These are phyloP conservation scores for Achroia grisella DNA, from an alignment of 1,140 invertebrate species.

Conservation along the genomic window DNA sequence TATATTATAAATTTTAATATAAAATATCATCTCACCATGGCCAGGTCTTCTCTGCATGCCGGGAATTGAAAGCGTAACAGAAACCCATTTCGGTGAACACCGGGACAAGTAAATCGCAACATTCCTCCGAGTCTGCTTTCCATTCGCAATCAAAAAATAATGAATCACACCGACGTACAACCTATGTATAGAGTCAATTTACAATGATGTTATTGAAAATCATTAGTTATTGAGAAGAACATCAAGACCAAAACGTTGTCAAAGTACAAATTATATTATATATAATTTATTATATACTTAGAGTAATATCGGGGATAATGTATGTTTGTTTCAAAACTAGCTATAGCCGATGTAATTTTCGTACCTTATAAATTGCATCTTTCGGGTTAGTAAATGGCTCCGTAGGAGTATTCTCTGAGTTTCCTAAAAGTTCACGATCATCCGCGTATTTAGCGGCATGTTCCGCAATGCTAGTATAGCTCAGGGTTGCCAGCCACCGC, in stretches of 20 bases:
- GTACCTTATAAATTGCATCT: conserved; percentile 58
- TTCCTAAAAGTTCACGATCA: conserved; percentile 31
- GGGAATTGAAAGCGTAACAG: conserved; percentile 81
- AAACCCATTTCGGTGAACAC: conserved; percentile 82
- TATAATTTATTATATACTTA: too few relatives aligned
- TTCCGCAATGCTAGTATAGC: conserved; percentile 47
- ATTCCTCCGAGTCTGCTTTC: conserved; percentile 76
- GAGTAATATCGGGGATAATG: too few relatives aligned
- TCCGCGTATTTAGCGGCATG: conserved; percentile 30
- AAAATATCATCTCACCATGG: conserved; percentile 57
- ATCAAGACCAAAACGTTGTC: too few relatives aligned
- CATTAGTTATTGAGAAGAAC: too few relatives aligned
- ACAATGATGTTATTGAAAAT: too few relatives aligned
- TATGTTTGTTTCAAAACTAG: too few relatives aligned
- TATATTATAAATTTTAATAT: too few relatives aligned
- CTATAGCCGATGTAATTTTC: conserved; percentile 13
- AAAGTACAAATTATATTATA: too few relatives aligned
- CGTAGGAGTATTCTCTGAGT: conserved; percentile 12
- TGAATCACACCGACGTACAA: conserved; percentile 74
- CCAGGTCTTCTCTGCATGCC: conserved; percentile 68
- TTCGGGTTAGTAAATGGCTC: conserved; percentile 41
- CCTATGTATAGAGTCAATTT: conserved; percentile 27
- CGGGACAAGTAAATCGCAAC: conserved; percentile 76
- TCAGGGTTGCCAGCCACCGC: conserved; percentile 56
- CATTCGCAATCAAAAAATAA: conserved; percentile 76